Evolutionary conservation across 2,113 vertebrate species (phyloP).

Genomic region (Engraulis encrasicolus): DNA sequence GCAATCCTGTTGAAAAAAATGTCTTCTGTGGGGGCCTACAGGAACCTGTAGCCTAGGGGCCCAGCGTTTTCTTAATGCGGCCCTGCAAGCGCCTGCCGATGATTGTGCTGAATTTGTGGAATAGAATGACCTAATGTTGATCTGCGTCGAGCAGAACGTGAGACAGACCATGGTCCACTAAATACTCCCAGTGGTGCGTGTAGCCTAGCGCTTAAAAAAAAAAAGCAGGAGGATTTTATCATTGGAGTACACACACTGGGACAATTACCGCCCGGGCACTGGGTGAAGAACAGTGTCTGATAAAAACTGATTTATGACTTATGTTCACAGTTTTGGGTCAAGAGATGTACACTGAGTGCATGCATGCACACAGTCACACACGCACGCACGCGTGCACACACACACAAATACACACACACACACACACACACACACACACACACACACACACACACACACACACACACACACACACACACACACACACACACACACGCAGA

Average conservation of each 20-base stretch:
- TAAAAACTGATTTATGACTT: constrained; percentile 14
- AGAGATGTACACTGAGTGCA: background rate
- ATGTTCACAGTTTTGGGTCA: constrained; percentile 13
- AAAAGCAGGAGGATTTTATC: background rate
- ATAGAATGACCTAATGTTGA: constrained; percentile 18
- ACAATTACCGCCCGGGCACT: background rate
- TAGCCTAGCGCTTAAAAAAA: background rate
- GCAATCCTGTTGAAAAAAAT: no score
- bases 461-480: background rate
- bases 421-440: background rate
- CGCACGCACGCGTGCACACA: background rate
- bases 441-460: background rate
- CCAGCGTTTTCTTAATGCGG: no score
- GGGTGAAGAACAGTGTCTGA: background rate
- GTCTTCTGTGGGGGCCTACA: no score
- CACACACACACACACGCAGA: no score
- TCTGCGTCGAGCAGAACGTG: constrained; percentile 8
- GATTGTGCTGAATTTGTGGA: background rate
- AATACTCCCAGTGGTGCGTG: constrained; percentile 19
- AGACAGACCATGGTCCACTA: constrained; percentile 13
- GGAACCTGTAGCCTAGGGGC: no score
- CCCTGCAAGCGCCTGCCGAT: background rate
- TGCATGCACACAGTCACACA: background rate
- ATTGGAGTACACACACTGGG: background rate
- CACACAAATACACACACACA: background rate